These are phyloP conservation scores for Taeniopygia guttata DNA, from an alignment of 2,797 vertebrate genomes.

Conservation along the genomic window DNA sequence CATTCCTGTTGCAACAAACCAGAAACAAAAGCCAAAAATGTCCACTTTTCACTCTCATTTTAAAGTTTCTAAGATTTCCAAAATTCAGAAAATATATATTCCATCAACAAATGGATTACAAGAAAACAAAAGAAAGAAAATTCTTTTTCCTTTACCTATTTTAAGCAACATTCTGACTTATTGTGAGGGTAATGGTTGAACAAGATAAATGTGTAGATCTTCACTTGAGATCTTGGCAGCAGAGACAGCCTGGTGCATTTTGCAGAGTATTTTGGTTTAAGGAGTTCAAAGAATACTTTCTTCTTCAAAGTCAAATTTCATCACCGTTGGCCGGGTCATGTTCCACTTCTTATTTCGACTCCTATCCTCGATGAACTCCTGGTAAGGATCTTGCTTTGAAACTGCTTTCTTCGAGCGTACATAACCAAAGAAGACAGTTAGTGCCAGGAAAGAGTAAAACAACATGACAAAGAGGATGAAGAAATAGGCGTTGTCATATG, in stretches of 20 bases:
- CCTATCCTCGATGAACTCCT: conserved; percentile 79
- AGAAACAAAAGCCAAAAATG: not conserved
- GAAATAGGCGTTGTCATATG: conserved; percentile 89
- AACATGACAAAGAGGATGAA: conserved; percentile 90
- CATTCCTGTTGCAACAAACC: not conserved
- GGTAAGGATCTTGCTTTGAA: conserved; percentile 84
- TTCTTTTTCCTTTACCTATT: conserved; percentile 28
- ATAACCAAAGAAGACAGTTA: conserved; percentile 87
- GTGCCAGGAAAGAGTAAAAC: conserved; percentile 87
- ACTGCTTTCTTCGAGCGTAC: conserved; percentile 76
- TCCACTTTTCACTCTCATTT: not conserved
- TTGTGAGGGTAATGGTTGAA: not conserved
- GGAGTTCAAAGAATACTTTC: conserved; percentile 82
- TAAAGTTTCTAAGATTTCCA: not conserved
- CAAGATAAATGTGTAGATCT: conserved; percentile 5
- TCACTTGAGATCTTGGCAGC: conserved; percentile 12
- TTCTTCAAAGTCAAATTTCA: conserved; percentile 89
- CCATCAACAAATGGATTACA: conserved; percentile 10
- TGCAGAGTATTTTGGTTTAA: conserved; percentile 47
- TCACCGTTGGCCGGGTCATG: conserved; percentile 66
- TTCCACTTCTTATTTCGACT: conserved; percentile 76
- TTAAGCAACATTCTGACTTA: conserved; percentile 44
- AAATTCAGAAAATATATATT: not conserved
- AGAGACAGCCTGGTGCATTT: conserved; percentile 15
- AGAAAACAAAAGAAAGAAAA: not conserved